Conservation (phyloP, 2,797 vertebrate genomes). For the Acrocephalus scirpaceus region DNA sequence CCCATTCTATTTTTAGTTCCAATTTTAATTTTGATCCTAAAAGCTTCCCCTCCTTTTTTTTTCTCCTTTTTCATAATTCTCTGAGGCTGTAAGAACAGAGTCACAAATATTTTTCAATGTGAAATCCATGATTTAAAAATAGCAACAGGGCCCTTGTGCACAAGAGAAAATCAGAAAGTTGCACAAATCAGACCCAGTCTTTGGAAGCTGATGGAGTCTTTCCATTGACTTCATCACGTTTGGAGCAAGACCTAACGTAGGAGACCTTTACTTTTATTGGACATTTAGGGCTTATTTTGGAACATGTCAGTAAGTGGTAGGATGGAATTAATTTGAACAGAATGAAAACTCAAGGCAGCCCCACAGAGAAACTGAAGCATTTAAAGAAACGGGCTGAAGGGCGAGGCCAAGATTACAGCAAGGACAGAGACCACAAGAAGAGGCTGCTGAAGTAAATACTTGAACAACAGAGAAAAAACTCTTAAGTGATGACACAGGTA, state of each 20-base stretch:
- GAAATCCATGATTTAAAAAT: conserved; percentile 19
- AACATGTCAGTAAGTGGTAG: conserved; percentile 34
- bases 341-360: conserved; percentile 5
- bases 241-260: neutral
- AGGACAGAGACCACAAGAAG: conserved; percentile 3
- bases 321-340: conserved; percentile 59
- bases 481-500: conserved; percentile 34
- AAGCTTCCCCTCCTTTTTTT: rapidly evolving
- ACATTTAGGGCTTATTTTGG: conserved; percentile 56
- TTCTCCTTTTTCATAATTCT: neutral
- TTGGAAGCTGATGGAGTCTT: conserved; percentile 23
- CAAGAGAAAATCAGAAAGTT: neutral
- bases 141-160: neutral
- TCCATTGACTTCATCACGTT: conserved; percentile 43
- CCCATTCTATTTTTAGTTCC: neutral
- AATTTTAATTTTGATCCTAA: neutral
- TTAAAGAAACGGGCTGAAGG: conserved; percentile 36
- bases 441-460: conserved; percentile 43
- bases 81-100: neutral
- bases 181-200: neutral
- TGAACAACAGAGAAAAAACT: conserved; percentile 34
- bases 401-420: neutral
- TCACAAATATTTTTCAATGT: neutral
- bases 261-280: conserved; percentile 48
- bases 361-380: neutral